A percentile compares a stretch with the other conserved stretches of the same genome.
Conservation (phyloP, 2,888 invertebrate species). For the Mystacides longicornis region DNA sequence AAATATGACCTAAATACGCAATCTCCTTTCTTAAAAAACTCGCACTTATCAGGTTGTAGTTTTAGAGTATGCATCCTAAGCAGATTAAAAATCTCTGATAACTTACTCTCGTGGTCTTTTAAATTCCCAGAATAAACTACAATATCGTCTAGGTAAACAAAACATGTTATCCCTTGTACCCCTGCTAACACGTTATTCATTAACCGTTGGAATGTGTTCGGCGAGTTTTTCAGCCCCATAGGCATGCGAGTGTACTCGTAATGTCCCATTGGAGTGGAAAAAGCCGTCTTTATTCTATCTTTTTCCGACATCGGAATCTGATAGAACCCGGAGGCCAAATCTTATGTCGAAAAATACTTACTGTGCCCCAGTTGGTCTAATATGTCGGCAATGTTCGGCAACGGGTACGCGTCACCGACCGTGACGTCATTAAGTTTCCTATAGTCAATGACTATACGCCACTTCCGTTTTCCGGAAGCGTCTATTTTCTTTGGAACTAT, state of each 20-base stretch:
- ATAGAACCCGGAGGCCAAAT: slow-evolving; percentile 34
- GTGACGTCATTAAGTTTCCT: slow-evolving; percentile 34
- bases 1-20: slow-evolving; percentile 29
- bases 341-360: slow-evolving; percentile 32
- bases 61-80: slow-evolving; percentile 23
- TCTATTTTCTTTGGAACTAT: no score
- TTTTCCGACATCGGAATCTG: slow-evolving; percentile 30
- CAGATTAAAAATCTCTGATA: slow-evolving; percentile 19
- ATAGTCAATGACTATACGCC: slow-evolving; percentile 34
- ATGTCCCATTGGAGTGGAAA: slow-evolving; percentile 31
- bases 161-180: slow-evolving; percentile 31
- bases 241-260: slow-evolving; percentile 33
- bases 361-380: slow-evolving; percentile 33
- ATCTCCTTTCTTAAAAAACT: slow-evolving; percentile 28
- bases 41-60: no score
- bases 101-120: slow-evolving; percentile 22
- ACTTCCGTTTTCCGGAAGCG: slow-evolving; percentile 28
- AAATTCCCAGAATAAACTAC: slow-evolving; percentile 28
- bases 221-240: slow-evolving; percentile 36
- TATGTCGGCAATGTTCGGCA: slow-evolving; percentile 33
- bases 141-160: no score
- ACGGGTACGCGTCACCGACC: slow-evolving; percentile 31
- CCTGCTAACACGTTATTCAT: no score
- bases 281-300: slow-evolving; percentile 33
- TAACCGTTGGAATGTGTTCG: slow-evolving; percentile 34